Evolutionary conservation across 2,888 invertebrate species (phyloP).

Genomic region (Phoronis australis): DNA sequence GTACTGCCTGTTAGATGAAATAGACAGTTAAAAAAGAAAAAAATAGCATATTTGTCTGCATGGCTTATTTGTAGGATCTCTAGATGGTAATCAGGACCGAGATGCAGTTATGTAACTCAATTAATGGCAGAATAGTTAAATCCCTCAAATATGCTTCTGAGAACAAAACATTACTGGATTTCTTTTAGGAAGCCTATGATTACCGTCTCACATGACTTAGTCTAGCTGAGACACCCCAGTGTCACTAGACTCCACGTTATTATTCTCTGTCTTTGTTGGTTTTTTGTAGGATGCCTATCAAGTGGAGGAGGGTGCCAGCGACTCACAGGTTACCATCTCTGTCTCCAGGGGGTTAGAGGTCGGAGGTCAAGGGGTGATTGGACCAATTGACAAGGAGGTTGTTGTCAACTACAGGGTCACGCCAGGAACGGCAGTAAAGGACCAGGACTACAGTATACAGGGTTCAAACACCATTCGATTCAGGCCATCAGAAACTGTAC

Average conservation of each 20-base stretch:
- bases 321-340: conserved; percentile 16
- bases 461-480: conserved; percentile 32
- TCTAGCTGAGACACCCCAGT: no score
- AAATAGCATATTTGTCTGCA: no score
- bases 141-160: no score
- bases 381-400: conserved; percentile 25
- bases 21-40: no score
- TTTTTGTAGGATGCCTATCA: conserved; percentile 31
- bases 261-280: neutral
- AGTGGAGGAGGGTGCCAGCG: conserved; percentile 31
- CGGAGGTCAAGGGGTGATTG: conserved; percentile 30
- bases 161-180: no score
- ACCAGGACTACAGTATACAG: conserved; percentile 27
- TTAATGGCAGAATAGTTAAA: no score
- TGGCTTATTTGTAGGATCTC: no score
- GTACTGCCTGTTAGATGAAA: no score
- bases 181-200: no score
- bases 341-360: conserved; percentile 33
- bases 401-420: conserved; percentile 27
- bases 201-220: no score
- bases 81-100: no score
- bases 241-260: neutral
- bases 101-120: no score
- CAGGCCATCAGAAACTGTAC: conserved; percentile 20
- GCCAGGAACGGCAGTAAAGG: conserved; percentile 19